phyloP scores from a whole-genome alignment of 2,888 invertebrate genomes.

The Macrosoma leucophasiata region DNA sequence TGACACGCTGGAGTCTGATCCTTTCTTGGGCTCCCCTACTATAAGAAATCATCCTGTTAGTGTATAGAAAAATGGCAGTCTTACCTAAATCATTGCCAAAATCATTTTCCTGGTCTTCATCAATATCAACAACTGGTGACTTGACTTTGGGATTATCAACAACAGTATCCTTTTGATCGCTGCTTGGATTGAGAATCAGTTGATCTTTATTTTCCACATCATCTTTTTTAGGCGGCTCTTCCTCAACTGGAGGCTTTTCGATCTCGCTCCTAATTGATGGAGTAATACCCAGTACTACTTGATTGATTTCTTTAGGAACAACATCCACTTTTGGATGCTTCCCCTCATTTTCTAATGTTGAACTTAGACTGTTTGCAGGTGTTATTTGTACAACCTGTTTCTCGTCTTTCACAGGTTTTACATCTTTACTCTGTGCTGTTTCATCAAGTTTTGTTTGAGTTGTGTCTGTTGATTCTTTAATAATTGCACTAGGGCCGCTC shows the following conservation, averaged over 20 bases:
- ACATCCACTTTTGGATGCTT: too few species aligned
- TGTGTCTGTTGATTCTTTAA: conserved; percentile 2
- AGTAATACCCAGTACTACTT: too few species aligned
- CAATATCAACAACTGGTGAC: conserved; percentile 7
- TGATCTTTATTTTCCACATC: conserved; percentile 21
- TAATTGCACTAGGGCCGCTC: too few species aligned
- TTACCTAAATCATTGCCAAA: conserved; percentile 21
- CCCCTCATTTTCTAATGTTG: too few species aligned
- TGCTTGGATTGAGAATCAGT: too few species aligned
- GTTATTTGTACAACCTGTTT: not conserved
- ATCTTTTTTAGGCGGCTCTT: conserved; percentile 20
- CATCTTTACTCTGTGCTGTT: conserved; percentile 4
- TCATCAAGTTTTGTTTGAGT: conserved; percentile 1
- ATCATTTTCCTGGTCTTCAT: conserved; percentile 30
- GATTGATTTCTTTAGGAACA: too few species aligned
- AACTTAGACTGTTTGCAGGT: too few species aligned
- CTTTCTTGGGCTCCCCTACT: too few species aligned
- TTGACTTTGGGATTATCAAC: conserved; percentile 30
- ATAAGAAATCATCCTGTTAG: too few species aligned
- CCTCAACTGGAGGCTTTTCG: conserved; percentile 17
- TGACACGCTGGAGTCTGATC: too few species aligned
- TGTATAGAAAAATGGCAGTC: too few species aligned
- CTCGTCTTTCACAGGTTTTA: not conserved
- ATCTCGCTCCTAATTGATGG: conserved; percentile 13
- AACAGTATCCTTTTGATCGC: conserved; percentile 27